Evolutionary conservation across 2,797 vertebrate genomes (phyloP).

Genomic region (Podargus strigoides): DNA sequence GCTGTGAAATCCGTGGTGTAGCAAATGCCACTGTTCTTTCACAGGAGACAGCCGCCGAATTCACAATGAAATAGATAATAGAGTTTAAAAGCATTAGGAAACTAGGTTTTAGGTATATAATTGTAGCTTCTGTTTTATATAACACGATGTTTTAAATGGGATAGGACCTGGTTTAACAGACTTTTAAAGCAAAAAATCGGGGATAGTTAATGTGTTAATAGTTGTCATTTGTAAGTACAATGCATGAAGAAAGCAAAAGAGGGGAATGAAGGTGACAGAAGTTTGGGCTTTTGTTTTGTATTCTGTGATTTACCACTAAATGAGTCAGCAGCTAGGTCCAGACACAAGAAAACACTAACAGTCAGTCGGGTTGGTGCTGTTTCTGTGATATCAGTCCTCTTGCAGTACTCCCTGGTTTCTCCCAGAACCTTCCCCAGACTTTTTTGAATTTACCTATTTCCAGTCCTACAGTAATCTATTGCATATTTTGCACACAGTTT

Average conservation of each 20-base stretch:
- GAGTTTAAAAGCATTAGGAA: background rate
- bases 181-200: background rate
- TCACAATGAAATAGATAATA: slow-evolving; percentile 57
- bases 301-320: background rate
- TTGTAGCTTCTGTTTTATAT: background rate
- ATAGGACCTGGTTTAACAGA: background rate
- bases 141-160: background rate
- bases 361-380: background rate
- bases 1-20: slow-evolving; percentile 64
- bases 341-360: background rate
- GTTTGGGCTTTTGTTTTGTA: background rate
- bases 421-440: background rate
- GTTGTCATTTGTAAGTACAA: background rate
- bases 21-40: slow-evolving; percentile 67
- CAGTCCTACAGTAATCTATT: background rate
- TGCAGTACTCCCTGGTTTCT: background rate
- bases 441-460: background rate
- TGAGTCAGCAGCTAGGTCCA: background rate
- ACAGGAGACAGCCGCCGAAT: slow-evolving; percentile 56
- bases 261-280: background rate
- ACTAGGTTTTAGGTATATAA: background rate
- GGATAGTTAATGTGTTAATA: background rate
- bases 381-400: background rate
- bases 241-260: background rate
- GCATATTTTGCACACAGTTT: background rate